These are phyloP conservation scores for Enteromius anoplus DNA, from an alignment of 2,797 vertebrate species.

Conservation along the genomic window DNA sequence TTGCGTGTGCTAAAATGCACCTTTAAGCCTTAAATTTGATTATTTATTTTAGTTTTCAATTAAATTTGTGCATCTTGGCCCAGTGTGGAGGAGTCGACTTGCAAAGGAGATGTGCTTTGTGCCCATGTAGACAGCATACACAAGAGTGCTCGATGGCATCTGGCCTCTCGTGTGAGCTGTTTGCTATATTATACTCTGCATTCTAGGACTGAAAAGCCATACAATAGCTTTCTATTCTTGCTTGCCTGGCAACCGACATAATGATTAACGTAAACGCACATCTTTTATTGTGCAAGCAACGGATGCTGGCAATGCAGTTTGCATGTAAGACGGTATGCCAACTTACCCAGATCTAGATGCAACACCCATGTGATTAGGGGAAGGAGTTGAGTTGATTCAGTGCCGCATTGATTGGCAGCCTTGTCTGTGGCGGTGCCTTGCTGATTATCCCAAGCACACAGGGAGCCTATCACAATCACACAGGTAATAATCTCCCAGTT, in stretches of 20 bases:
- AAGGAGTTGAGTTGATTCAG: slow-evolving; percentile 48
- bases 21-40: slow-evolving; percentile 80
- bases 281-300: slow-evolving; percentile 2
- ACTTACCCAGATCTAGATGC: slow-evolving; percentile 38
- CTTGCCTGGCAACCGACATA: slow-evolving; percentile 1
- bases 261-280: slow-evolving; percentile 27
- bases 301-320: slow-evolving; percentile 37
- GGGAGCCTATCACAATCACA: slow-evolving; percentile 55
- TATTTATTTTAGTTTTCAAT: slow-evolving; percentile 78
- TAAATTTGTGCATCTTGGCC: slow-evolving; percentile 58
- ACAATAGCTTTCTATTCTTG: slow-evolving; percentile 1
- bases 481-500: slow-evolving; percentile 73
- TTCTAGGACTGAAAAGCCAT: slow-evolving; percentile 40
- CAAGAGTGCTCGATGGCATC: background rate
- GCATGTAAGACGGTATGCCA: slow-evolving; percentile 18
- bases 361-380: slow-evolving; percentile 42
- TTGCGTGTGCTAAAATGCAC: slow-evolving; percentile 59
- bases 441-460: slow-evolving; percentile 48
- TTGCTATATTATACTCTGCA: background rate
- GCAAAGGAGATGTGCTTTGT: slow-evolving; percentile 15
- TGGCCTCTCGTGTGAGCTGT: slow-evolving; percentile 18
- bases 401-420: slow-evolving; percentile 49
- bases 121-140: slow-evolving; percentile 1
- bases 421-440: slow-evolving; percentile 44
- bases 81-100: slow-evolving; percentile 24